Conservation (phyloP, 2,888 invertebrate genomes). For the Geophilus truncorum region DNA sequence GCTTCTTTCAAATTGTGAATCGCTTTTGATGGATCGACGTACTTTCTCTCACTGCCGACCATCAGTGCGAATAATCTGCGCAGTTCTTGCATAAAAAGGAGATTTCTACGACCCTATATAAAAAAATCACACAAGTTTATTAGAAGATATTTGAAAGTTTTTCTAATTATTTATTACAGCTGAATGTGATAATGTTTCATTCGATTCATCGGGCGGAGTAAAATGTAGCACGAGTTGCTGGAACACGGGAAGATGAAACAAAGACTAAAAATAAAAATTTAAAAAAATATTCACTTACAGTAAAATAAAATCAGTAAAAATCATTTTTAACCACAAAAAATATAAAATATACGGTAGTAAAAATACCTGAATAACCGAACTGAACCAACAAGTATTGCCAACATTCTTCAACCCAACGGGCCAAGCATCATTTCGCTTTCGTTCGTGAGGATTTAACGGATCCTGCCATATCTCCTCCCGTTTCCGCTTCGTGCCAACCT, state of each 20-base stretch:
- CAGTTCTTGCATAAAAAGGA: slow-evolving; percentile 50
- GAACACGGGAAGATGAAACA: slow-evolving; percentile 51
- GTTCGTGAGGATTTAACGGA: slow-evolving; percentile 49
- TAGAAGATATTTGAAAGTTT: not conserved
- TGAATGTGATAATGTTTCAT: slow-evolving; percentile 31
- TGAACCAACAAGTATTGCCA: slow-evolving; percentile 54
- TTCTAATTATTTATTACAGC: slow-evolving; percentile 33
- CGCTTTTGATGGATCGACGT: slow-evolving; percentile 50
- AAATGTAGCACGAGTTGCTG: slow-evolving; percentile 48
- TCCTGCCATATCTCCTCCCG: slow-evolving; percentile 50
- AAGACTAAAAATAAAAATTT: too few species aligned
- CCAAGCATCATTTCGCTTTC: slow-evolving; percentile 44
- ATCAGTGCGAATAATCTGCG: slow-evolving; percentile 50
- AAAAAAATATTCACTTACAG: too few species aligned
- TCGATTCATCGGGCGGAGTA: slow-evolving; percentile 40
- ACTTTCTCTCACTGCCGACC: slow-evolving; percentile 49
- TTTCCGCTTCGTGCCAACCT: slow-evolving; percentile 48
- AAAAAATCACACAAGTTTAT: not conserved
- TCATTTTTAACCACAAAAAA: too few species aligned
- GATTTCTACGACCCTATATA: slow-evolving; percentile 45
- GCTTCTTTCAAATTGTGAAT: slow-evolving; percentile 51
- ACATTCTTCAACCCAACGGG: slow-evolving; percentile 53
- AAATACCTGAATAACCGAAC: slow-evolving; percentile 53
- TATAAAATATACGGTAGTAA: too few species aligned
- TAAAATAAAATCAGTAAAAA: too few species aligned